phyloP scores from a whole-genome alignment of 2,113 vertebrate species.

The Phrynosoma platyrhinos region DNA sequence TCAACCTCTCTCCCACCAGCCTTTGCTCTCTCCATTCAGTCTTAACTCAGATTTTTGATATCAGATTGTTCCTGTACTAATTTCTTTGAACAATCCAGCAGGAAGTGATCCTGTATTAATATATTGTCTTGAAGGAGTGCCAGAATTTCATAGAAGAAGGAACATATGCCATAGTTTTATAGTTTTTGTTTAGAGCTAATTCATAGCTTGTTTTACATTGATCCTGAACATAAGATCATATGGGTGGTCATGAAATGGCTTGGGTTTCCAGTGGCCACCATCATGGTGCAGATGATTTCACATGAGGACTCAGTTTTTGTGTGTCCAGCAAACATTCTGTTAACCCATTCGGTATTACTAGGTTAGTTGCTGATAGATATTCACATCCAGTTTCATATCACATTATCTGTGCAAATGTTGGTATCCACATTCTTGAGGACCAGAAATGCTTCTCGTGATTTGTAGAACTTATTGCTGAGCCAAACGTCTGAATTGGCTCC shows the following conservation, averaged over 20 bases:
- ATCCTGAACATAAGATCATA: neutral
- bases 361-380: neutral
- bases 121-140: slow-evolving; percentile 20
- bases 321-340: neutral
- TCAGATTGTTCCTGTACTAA: neutral
- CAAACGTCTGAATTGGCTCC: neutral
- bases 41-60: neutral
- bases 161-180: slow-evolving; percentile 13
- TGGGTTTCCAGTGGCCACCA: neutral
- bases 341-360: neutral
- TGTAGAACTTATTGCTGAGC: neutral
- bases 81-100: slow-evolving; percentile 10
- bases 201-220: slow-evolving; percentile 16
- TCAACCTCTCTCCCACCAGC: neutral
- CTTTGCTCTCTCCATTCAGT: neutral
- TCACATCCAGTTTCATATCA: neutral
- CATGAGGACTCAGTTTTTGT: neutral
- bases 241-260: neutral
- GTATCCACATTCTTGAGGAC: slow-evolving; percentile 14
- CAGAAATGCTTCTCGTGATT: neutral
- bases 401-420: neutral
- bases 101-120: slow-evolving; percentile 13
- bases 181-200: slow-evolving; percentile 26
- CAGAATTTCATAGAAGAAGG: slow-evolving; percentile 17
- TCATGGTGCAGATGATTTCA: neutral